Conservation (phyloP, 2,113 vertebrate genomes). For the Lepus timidus region DNA sequence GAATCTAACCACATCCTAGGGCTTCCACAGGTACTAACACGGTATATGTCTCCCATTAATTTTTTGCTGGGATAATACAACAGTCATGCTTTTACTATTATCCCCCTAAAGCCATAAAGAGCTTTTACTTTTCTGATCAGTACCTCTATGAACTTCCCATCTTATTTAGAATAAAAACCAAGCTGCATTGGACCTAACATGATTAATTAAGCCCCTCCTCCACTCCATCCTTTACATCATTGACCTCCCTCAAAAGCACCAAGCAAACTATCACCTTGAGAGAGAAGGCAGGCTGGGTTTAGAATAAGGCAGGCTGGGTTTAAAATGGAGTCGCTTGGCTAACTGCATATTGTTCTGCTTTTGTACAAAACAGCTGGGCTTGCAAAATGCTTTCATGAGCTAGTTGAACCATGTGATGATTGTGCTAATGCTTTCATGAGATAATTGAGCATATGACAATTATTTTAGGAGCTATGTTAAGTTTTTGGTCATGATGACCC, state of each 20-base stretch:
- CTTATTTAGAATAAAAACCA: constrained; percentile 34
- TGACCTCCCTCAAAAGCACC: not conserved
- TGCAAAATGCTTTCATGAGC: no score
- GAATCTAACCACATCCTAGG: constrained; percentile 22
- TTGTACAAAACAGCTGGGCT: no score
- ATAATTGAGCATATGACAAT: no score
- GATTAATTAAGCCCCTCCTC: not conserved
- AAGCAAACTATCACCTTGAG: not conserved
- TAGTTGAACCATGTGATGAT: no score
- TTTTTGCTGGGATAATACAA: not conserved
- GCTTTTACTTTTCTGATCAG: not conserved
- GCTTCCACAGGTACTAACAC: not conserved
- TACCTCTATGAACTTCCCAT: not conserved
- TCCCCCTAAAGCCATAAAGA: not conserved
- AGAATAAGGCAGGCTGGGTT: no score
- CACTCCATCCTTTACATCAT: not conserved
- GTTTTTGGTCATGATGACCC: no score
- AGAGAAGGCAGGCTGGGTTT: no score
- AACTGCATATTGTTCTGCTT: no score
- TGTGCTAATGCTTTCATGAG: no score
- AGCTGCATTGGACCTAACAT: not conserved
- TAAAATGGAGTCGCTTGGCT: no score
- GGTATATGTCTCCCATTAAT: not conserved
- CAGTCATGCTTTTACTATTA: not conserved
- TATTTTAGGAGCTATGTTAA: no score